phyloP scores from a whole-genome alignment of 1,140 invertebrate genomes.

The Mycetomoellerius zeteki region DNA sequence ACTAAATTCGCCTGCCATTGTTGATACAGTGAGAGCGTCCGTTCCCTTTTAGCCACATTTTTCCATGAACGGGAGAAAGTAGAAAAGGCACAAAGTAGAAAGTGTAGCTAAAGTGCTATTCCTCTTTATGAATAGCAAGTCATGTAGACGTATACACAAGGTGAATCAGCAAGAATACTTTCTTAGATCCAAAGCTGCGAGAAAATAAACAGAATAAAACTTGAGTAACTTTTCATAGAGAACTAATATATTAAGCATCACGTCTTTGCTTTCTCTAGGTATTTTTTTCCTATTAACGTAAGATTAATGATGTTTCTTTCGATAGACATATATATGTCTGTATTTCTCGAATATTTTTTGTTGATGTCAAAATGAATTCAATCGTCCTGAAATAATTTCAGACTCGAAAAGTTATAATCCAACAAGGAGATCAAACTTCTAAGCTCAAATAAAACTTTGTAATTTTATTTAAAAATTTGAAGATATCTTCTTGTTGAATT shows the following conservation, averaged over 20 bases:
- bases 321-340: neutral
- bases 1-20: neutral
- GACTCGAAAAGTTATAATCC: neutral
- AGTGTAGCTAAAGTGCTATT: constrained; percentile 33
- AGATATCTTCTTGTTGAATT: neutral
- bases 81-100: constrained; percentile 42
- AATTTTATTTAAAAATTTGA: neutral
- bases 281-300: neutral
- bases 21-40: constrained; percentile 2
- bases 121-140: constrained; percentile 16
- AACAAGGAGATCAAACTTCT: neutral
- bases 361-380: neutral
- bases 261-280: neutral
- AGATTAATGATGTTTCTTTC: neutral
- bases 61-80: constrained; percentile 24
- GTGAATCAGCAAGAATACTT: neutral
- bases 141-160: neutral
- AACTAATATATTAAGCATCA: neutral
- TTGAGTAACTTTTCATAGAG: neutral
- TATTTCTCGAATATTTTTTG: neutral
- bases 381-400: neutral
- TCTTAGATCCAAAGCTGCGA: neutral
- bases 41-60: neutral
- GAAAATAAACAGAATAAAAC: neutral
- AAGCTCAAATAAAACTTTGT: neutral